phyloP scores from a whole-genome alignment of 2,797 vertebrate species.

The Octomys mimax region DNA sequence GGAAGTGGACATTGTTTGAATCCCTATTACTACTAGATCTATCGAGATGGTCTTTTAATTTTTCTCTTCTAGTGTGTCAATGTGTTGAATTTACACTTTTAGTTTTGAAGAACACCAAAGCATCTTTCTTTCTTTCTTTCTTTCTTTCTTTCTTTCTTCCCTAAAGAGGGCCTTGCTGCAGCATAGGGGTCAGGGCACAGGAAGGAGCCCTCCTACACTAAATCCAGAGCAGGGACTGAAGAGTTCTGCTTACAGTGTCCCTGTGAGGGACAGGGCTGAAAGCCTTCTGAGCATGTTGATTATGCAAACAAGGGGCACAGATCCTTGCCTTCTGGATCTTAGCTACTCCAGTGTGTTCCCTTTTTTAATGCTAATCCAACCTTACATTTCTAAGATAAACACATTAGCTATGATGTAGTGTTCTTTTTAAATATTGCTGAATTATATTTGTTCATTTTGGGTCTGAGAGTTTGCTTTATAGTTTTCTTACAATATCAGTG shows the following conservation, averaged over 20 bases:
- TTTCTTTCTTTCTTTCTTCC: too few relatives aligned
- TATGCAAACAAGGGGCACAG: background rate
- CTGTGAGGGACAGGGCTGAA: background rate
- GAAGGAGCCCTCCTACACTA: background rate
- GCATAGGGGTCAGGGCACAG: background rate
- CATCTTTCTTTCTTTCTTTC: too few relatives aligned
- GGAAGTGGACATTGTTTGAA: background rate
- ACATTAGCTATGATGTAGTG: background rate
- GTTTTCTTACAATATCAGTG: background rate
- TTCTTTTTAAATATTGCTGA: background rate
- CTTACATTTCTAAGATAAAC: background rate
- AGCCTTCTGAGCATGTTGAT: background rate
- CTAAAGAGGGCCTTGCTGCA: background rate
- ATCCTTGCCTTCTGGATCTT: background rate
- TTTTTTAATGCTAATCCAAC: background rate
- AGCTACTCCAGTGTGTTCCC: background rate
- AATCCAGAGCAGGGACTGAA: background rate
- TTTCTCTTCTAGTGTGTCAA: background rate
- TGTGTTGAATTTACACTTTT: background rate
- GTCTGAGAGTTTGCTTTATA: background rate
- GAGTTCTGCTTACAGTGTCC: background rate
- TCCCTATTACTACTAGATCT: background rate
- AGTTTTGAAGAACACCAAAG: background rate
- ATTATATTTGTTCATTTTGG: background rate
- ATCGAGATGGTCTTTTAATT: background rate